Evolutionary conservation across 2,113 vertebrate genomes (phyloP), one percentile per base, ranked within the genome.

Genomic region (Semicossyphus pulcher): DNA sequence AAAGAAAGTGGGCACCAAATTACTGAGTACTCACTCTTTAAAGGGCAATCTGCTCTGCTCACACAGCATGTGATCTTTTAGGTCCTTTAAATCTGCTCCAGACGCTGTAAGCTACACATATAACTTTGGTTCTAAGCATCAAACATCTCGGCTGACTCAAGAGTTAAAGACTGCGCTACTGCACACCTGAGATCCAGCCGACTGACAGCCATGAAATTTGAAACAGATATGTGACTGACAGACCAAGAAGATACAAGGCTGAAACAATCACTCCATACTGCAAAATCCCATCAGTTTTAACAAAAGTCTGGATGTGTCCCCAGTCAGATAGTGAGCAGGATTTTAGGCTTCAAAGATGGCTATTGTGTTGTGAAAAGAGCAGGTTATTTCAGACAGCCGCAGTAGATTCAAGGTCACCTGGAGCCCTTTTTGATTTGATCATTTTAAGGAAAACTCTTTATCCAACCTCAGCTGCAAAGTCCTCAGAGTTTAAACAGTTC

Each of bases 1-100:
- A 84, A 76, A 68, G 75, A 90, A 89, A 91, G 77, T 84, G 57
- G 69, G 51, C 16, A 60, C 29, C 81, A 81, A 87, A 84, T 56
- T 29, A n/a, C 70, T 9, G 72, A 83, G 80, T 70, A 58, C 66
- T 83, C 41, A 11, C 66, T 60, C 39, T 66, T 23, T 25, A 47
- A 67, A 34, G 57, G 36, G 11, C 5, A 81, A 32, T 31, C 31
- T 64, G 42, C 65, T 67, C 51, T 36, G 37, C 49, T 21, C 28
- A 48, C 42, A 61, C 58, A 12, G 25, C 42, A 45, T 18, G n/a
- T 1, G 9, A n/a, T 0, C 25, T 23, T 0, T 29, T 49, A 25
- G 9, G 23, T 0, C 25, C 26, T 0, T 29, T 49, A 25, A 42
- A 72, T 64, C 21, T 60, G 42, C 37, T 70, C 6, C 36, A 28